Base-by-base conservation (phyloP, 2,113 vertebrate species). In the Cryptotis parvus region DNA sequence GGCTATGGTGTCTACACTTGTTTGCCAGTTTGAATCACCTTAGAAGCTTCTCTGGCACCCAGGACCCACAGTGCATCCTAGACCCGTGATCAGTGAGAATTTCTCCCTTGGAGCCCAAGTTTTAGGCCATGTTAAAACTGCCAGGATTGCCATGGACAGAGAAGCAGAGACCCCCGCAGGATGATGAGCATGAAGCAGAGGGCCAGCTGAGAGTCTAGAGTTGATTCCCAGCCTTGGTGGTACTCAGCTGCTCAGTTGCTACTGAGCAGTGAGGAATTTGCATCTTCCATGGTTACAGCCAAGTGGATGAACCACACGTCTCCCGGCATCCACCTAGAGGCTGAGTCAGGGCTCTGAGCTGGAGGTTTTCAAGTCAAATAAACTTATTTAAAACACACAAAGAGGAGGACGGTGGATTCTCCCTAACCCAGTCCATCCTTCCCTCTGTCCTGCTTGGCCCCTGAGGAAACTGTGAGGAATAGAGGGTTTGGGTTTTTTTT, bases 381-480 rank as follows among this genome's bases (percentile, higher is more conserved):
- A 77, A 70, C 79, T n/a, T 70, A 75, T 77, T 88, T 89, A 74
- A 87, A 90, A 76, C 45, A 87, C 81, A 76, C 26, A 84, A 75
- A 94, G 49, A 81, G 52, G 73, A 89, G 20, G 43, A 75, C 45
- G 4, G 5, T 55, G 16, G 39, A 20, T 49, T 65, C 20, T 31
- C 69, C 69, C 15, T 6, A 26, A 15, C 6, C 29, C 18, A 6
- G 15, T 45, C 52, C 61, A 77, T 39, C 75, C 37, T 75, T 37
- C 52, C 6, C 1, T 31, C 55, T 84, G 87, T 81, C 84, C 35
- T 0, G 37, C 26, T 72, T 55, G 82, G 81, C 33, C n/a, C 6
- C 12, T 45, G 84, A 92, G 35, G 35, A 92, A 27, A 70, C 24
- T 9, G 2, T 88, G 33, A 90, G n/a, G n/a, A n/a, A n/a, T n/a